phyloP scores from a whole-genome alignment of 2,797 vertebrate genomes.

The Chiloscyllium punctatum region DNA sequence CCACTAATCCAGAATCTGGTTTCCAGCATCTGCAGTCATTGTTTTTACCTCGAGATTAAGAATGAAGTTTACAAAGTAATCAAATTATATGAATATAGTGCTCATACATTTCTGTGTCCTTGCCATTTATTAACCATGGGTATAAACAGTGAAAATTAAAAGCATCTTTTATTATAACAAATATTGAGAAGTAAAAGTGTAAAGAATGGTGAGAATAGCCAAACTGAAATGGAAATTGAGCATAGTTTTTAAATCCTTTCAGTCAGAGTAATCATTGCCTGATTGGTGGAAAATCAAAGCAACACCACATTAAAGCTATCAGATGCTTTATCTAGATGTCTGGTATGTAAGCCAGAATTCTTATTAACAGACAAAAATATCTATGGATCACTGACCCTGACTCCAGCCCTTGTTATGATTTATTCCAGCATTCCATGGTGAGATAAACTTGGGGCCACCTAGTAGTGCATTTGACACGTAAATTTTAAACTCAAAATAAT shows the following conservation, averaged over 20 bases:
- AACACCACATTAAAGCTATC: slow-evolving; percentile 25
- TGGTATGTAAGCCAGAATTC: slow-evolving; percentile 34
- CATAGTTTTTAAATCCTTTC: slow-evolving; percentile 20
- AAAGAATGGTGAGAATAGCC: neutral
- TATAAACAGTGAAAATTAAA: neutral
- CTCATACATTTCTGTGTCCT: neutral
- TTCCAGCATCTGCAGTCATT: too few species aligned
- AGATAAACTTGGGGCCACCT: neutral
- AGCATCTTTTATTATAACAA: neutral
- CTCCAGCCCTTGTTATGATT: neutral
- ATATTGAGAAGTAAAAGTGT: neutral
- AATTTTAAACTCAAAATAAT: neutral
- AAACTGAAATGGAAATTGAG: neutral
- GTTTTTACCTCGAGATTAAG: too few species aligned
- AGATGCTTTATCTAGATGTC: slow-evolving; percentile 36
- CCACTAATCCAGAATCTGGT: too few species aligned
- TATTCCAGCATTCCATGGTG: slow-evolving; percentile 15
- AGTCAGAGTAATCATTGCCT: slow-evolving; percentile 13
- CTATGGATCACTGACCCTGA: slow-evolving; percentile 33
- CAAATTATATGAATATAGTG: neutral
- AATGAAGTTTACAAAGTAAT: neutral
- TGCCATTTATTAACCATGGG: neutral
- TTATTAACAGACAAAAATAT: slow-evolving; percentile 37
- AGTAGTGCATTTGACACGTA: neutral
- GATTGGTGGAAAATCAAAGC: slow-evolving; percentile 34